phyloP scores from a whole-genome alignment of 2,797 vertebrate genomes.

The Meriones psammophilus region DNA sequence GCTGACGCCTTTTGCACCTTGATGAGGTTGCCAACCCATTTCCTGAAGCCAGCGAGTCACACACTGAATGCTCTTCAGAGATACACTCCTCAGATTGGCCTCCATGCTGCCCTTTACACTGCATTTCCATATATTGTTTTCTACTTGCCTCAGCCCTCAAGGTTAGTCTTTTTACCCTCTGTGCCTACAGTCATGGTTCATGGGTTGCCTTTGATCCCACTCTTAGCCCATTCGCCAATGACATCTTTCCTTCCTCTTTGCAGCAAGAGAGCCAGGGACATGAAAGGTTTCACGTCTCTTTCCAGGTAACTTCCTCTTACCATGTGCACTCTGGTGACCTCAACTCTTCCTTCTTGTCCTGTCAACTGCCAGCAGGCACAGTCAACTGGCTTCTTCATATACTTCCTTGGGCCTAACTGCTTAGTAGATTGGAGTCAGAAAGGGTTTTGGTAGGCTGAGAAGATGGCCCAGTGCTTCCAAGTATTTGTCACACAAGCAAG shows the following conservation, averaged over 20 bases:
- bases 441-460: not conserved
- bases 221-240: not conserved
- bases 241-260: not conserved
- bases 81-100: not conserved
- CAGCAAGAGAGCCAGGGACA: not conserved
- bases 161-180: not conserved
- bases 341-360: not conserved
- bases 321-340: not conserved
- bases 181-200: not conserved
- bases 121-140: not conserved
- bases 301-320: not conserved
- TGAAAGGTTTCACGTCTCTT: not conserved
- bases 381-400: not conserved
- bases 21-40: not conserved
- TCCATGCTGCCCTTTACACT: not conserved
- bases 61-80: not conserved
- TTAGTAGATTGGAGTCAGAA: slow-evolving; percentile 10
- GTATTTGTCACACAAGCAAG: not conserved
- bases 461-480: not conserved
- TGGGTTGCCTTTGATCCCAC: not conserved
- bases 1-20: not conserved
- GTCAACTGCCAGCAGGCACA: not conserved
- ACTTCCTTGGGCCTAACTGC: not conserved
- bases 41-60: not conserved
- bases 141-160: not conserved